phyloP scores from a whole-genome alignment of 23 tunicate species.

The Botrylloides violaceus region DNA sequence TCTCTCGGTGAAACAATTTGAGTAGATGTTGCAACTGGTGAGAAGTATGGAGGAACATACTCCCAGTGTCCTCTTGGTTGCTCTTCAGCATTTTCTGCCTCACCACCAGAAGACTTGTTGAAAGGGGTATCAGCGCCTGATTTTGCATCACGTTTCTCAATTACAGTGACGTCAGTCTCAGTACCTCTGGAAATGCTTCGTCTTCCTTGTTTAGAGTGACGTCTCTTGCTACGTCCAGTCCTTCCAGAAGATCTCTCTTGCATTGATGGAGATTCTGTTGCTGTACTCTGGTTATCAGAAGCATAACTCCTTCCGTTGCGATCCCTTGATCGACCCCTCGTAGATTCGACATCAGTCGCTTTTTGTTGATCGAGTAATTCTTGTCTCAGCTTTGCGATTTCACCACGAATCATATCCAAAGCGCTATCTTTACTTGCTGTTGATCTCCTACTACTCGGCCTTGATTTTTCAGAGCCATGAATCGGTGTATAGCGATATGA shows the following conservation, averaged over 20 bases:
- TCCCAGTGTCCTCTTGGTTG: conserved; percentile 15
- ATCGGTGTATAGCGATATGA: background rate
- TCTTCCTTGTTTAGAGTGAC: background rate
- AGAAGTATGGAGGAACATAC: conserved; percentile 3
- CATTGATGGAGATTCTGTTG: conserved; percentile 6
- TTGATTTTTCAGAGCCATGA: conserved; percentile 10
- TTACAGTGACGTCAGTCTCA: background rate
- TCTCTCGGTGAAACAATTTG: background rate
- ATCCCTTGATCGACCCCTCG: background rate
- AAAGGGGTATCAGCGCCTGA: conserved; percentile 1
- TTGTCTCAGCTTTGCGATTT: conserved; percentile 49
- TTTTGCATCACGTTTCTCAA: conserved; percentile 7
- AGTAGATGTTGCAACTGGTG: background rate
- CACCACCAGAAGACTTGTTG: background rate
- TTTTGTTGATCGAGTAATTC: conserved; percentile 42
- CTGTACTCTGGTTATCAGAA: background rate
- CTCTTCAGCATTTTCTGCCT: background rate
- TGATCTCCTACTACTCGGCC: conserved; percentile 41
- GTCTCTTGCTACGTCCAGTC: background rate
- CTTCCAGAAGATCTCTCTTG: background rate
- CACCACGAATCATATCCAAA: conserved; percentile 65
- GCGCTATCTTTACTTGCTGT: conserved; percentile 76
- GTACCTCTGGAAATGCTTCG: background rate
- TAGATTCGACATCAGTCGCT: background rate
- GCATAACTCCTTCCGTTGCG: background rate